These are phyloP conservation scores for Rhea americana DNA, from an alignment of 2,113 vertebrate species.

Conservation along the genomic window DNA sequence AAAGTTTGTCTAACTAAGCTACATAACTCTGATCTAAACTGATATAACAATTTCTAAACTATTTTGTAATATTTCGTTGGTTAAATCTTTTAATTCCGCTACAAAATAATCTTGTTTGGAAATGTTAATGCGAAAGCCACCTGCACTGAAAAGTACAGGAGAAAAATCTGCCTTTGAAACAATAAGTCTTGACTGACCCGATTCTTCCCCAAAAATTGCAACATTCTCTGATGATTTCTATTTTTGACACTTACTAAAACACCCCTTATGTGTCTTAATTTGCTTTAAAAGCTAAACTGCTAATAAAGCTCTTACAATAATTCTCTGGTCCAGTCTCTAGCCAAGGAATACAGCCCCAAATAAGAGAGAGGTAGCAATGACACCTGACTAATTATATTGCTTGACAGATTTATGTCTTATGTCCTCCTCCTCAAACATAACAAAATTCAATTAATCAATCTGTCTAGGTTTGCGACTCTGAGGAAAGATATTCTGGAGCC, in stretches of 20 bases:
- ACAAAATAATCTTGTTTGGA: not conserved
- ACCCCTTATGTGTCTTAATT: not conserved
- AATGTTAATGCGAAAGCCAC: not conserved
- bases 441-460: conserved; percentile 40
- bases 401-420: conserved; percentile 27
- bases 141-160: not conserved
- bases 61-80: not conserved
- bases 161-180: not conserved
- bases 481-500: not conserved
- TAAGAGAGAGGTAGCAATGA: not conserved
- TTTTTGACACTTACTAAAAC: not conserved
- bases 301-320: not conserved
- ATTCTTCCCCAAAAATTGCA: not conserved
- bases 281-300: not conserved
- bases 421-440: not conserved
- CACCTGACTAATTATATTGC: conserved; percentile 2
- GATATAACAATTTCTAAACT: not conserved
- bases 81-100: not conserved
- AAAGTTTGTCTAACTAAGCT: not conserved
- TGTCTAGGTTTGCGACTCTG: not conserved
- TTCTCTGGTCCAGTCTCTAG: not conserved
- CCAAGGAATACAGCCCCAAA: conserved; percentile 8
- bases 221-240: not conserved
- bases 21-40: not conserved
- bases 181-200: not conserved